Conservation (phyloP, 1,140 invertebrate species). For the Drosophila parvula region DNA sequence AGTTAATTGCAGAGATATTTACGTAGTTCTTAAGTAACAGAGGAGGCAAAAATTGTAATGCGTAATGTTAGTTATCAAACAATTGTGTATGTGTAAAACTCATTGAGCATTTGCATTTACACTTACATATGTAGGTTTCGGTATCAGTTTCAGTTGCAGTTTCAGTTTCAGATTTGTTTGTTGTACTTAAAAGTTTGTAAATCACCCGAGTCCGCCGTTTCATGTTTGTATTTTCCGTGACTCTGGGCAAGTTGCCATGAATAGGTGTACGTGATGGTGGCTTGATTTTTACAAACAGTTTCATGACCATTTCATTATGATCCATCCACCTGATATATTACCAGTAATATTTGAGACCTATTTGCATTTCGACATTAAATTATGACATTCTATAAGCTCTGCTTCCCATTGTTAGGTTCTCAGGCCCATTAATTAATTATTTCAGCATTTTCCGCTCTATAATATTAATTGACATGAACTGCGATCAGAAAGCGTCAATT, state of each 20-base stretch:
- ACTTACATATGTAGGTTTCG: conserved; percentile 13
- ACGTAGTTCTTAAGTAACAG: conserved; percentile 62
- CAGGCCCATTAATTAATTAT: background rate
- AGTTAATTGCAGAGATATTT: conserved; percentile 65
- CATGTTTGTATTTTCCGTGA: too few relatives aligned
- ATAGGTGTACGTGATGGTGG: conserved; percentile 10
- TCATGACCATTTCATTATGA: conserved; percentile 6
- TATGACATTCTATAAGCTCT: conserved; percentile 1
- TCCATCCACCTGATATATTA: background rate
- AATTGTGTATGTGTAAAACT: conserved; percentile 38
- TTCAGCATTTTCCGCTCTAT: background rate
- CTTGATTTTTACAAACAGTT: conserved; percentile 9
- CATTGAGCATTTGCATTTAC: conserved; percentile 48
- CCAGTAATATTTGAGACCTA: background rate
- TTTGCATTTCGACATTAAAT: conserved; percentile 12
- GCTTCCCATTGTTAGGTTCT: background rate
- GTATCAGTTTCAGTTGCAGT: conserved; percentile 12
- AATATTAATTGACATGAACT: background rate
- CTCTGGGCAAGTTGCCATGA: conserved; percentile 8
- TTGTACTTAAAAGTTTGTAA: conserved; percentile 50
- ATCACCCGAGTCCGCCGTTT: conserved; percentile 2
- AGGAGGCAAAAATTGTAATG: conserved; percentile 1
- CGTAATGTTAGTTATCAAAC: conserved; percentile 57
- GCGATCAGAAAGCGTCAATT: conserved; percentile 15
- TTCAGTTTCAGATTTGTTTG: conserved; percentile 29